These are phyloP conservation scores for Epinephelus cyanopodus DNA, from an alignment of 2,113 vertebrate species.

Conservation along the genomic window DNA sequence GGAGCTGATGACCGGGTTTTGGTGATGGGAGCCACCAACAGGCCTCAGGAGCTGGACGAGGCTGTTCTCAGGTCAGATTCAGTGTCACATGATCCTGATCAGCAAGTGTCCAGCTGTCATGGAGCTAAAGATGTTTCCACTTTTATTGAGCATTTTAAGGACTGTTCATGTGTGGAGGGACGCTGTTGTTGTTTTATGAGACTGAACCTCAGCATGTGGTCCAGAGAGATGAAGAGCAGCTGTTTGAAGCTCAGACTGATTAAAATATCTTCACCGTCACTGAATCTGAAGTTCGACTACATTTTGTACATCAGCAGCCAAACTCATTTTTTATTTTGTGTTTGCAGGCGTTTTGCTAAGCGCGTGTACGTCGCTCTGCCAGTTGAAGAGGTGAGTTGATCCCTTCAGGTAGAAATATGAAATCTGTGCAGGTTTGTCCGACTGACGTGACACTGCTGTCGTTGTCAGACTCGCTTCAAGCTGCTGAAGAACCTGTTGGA, in stretches of 20 bases:
- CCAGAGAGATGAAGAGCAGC: no score
- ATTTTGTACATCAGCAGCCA: no score
- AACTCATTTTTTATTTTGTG: not conserved
- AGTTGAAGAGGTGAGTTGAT: not conserved
- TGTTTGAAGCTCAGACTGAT: not conserved
- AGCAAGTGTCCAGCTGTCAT: not conserved
- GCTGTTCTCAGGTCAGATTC: conserved; percentile 90
- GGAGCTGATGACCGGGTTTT: conserved; percentile 90
- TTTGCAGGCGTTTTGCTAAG: conserved; percentile 32
- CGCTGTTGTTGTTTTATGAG: no score
- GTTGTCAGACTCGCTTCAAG: conserved; percentile 25
- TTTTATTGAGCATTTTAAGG: no score
- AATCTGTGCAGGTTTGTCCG: not conserved
- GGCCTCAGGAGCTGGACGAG: conserved; percentile 93
- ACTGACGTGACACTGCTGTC: not conserved
- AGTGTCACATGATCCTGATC: no score
- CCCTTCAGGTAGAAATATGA: not conserved
- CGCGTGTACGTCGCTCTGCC: conserved; percentile 19
- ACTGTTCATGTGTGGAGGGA: no score
- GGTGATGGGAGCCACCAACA: conserved; percentile 95
- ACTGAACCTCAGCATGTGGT: no score
- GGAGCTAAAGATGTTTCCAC: no score
- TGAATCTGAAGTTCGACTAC: no score
- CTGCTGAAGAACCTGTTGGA: conserved; percentile 37
- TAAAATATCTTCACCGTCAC: not conserved